Evolutionary conservation across 2,888 invertebrate species (phyloP).

Genomic region (Amiota communis): DNA sequence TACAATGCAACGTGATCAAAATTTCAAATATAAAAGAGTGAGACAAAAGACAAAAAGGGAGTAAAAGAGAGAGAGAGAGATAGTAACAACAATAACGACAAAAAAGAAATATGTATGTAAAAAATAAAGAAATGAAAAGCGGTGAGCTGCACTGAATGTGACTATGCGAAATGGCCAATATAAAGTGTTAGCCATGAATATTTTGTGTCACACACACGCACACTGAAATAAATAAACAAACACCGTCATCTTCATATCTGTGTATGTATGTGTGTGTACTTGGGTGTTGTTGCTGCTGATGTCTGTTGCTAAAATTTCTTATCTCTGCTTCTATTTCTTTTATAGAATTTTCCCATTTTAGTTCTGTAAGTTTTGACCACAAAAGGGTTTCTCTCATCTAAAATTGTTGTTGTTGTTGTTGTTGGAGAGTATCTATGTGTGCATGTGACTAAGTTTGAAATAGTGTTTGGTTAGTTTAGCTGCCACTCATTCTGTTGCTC

Average conservation of each 20-base stretch:
- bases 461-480: slow-evolving; percentile 25
- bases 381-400: slow-evolving; percentile 25
- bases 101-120: slow-evolving; percentile 1
- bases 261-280: background rate
- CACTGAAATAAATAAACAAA: slow-evolving; percentile 37
- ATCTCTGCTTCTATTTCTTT: slow-evolving; percentile 10
- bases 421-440: background rate
- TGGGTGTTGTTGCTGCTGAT: slow-evolving; percentile 5
- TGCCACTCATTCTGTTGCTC: slow-evolving; percentile 34
- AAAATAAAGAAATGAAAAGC: background rate
- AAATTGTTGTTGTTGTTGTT: background rate
- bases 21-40: slow-evolving; percentile 15
- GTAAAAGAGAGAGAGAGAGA: background rate
- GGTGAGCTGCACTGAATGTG: background rate
- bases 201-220: slow-evolving; percentile 16
- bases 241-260: slow-evolving; percentile 14
- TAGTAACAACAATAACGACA: background rate
- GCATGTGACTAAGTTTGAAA: slow-evolving; percentile 11
- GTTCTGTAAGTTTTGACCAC: slow-evolving; percentile 28
- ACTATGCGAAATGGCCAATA: slow-evolving; percentile 20
- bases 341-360: slow-evolving; percentile 5
- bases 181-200: slow-evolving; percentile 27
- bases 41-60: background rate
- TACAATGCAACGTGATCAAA: slow-evolving; percentile 30
- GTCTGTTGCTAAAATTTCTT: slow-evolving; percentile 9